Percentiles rank a stretch among this genome's conserved stretches.
Evolutionary conservation across 2,113 vertebrate genomes (phyloP).

Genomic region (Origma solitaria): DNA sequence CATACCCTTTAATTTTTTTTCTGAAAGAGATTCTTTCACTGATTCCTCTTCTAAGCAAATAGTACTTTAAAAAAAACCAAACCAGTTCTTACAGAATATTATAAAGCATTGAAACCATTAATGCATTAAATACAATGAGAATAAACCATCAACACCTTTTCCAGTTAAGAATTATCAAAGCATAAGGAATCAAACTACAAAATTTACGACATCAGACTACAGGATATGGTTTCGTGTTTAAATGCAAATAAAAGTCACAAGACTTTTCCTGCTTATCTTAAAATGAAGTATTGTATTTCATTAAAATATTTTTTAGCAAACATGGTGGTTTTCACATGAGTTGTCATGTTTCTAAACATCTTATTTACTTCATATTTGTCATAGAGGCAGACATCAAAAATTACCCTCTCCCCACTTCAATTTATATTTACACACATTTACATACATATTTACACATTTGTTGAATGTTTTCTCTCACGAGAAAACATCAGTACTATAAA

Average conservation of each 20-base stretch:
- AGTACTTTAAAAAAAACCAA: not conserved
- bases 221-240: not conserved
- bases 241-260: not conserved
- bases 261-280: not conserved
- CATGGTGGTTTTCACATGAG: not conserved
- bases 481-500: not conserved
- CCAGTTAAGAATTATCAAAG: not conserved
- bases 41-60: slow-evolving; percentile 19
- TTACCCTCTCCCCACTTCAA: not conserved
- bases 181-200: not conserved
- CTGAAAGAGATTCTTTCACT: not conserved
- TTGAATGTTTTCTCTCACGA: not conserved
- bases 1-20: slow-evolving; percentile 32
- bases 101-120: not conserved
- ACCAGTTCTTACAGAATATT: not conserved
- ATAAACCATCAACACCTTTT: not conserved
- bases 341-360: not conserved
- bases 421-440: not conserved
- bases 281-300: not conserved
- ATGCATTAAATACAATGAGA: not conserved
- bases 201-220: not conserved
- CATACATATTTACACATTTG: not conserved
- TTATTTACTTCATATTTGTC: not conserved
- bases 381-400: not conserved
- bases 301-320: not conserved